Evolutionary conservation across 1,140 invertebrate genomes (phyloP).

Genomic region (Caligus rogercresseyi): DNA sequence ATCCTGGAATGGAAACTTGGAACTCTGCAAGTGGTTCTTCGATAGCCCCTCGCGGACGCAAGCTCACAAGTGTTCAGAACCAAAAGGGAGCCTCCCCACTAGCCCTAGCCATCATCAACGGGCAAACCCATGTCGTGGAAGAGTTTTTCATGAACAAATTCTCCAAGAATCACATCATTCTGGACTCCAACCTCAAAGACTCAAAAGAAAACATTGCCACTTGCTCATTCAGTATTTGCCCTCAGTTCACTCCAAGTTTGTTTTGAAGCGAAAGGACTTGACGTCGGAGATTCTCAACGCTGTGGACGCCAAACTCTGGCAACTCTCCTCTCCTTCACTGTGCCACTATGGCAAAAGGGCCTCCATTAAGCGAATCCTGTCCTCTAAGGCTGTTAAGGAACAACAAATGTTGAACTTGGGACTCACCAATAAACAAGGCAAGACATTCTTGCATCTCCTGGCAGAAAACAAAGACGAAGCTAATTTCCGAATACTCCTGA

Average conservation of each 20-base stretch:
- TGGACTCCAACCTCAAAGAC: neutral
- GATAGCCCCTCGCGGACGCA: neutral
- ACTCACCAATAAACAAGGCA: neutral
- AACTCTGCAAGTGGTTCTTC: neutral
- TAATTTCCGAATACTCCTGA: neutral
- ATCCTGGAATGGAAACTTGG: neutral
- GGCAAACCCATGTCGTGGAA: slow-evolving; percentile 2
- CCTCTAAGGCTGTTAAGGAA: neutral
- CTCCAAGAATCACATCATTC: slow-evolving; percentile 2
- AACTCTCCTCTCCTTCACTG: neutral
- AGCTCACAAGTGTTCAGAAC: neutral
- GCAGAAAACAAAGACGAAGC: slow-evolving; percentile 1
- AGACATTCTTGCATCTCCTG: slow-evolving; percentile 1
- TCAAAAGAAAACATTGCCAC: slow-evolving; percentile 4
- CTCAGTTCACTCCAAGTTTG: neutral
- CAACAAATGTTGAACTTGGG: neutral
- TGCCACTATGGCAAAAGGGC: neutral
- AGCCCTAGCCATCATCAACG: neutral
- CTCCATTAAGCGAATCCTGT: neutral
- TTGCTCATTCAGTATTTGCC: slow-evolving; percentile 7
- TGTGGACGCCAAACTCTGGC: too few species aligned
- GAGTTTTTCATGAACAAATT: slow-evolving; percentile 16
- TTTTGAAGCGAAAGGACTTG: slow-evolving; percentile 13
- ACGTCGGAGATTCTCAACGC: neutral
- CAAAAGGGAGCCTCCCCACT: neutral